These are phyloP conservation scores for Dasypogon diadema DNA, from an alignment of 2,888 invertebrate genomes.

Conservation along the genomic window DNA sequence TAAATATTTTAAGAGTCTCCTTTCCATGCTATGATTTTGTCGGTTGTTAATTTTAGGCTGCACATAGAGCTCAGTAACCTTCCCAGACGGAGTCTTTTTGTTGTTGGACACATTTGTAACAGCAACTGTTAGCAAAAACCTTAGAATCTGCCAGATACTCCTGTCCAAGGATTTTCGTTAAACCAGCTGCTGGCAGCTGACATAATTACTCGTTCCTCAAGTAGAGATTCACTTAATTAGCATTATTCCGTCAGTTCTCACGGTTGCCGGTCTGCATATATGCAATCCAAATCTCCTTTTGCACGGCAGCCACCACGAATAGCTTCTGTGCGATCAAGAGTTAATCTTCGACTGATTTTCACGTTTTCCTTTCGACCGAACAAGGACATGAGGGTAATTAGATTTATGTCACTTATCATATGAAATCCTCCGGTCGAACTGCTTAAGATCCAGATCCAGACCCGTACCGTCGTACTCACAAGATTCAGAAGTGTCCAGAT, in stretches of 20 bases:
- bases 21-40: slow-evolving; percentile 49
- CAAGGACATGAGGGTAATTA: slow-evolving; percentile 30
- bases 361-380: neutral
- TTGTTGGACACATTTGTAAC: too few relatives aligned
- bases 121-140: too few relatives aligned
- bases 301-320: neutral
- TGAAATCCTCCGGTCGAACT: neutral
- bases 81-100: too few relatives aligned
- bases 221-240: neutral
- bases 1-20: slow-evolving; percentile 54
- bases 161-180: neutral
- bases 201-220: neutral
- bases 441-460: slow-evolving; percentile 4
- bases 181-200: neutral
- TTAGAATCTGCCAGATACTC: neutral
- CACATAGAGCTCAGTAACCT: too few relatives aligned
- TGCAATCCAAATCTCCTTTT: neutral
- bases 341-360: slow-evolving; percentile 6
- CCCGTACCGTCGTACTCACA: neutral
- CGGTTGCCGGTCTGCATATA: neutral
- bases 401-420: slow-evolving; percentile 48
- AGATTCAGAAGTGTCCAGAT: slow-evolving; percentile 43
- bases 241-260: slow-evolving; percentile 1
- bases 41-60: slow-evolving; percentile 48
- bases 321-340: slow-evolving; percentile 15